Evolutionary conservation across 2,113 vertebrate genomes (phyloP), one percentile per base, ranked within the genome.

Genomic region (Carassius auratus): DNA sequence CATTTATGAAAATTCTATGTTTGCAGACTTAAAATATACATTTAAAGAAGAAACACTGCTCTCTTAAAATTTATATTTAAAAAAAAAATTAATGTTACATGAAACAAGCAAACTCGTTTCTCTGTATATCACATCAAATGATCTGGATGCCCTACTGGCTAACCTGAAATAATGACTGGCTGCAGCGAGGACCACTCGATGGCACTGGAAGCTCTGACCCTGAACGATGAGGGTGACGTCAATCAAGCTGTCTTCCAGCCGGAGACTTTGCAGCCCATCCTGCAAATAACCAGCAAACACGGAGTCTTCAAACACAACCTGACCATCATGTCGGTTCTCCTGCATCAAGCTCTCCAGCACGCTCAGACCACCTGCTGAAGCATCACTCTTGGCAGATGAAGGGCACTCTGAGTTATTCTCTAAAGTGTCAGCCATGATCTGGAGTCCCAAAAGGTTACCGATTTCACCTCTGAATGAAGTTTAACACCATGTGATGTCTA

Each of bases 81-180:
- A 10, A 45, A 45, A 45, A 45, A 45, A 2, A 45, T 30, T 1
- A 45, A 45, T 45, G 45, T 10, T 48, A 48, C 45, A 48, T 61
- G 57, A 30, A 36, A 36, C 30, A 33, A 68, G 14, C 26, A 74
- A 36, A 19, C 66, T 42, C 7, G 8, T 42, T 42, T 42, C 42
- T 42, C 38, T 38, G 38, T 38, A 7, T 38, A 38, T 42, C 26
- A 26, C 26, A 26, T 26, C 42, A 45, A 8, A 42, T 42, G 42
- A 76, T 1, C 23, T 8, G 1, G 33, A 52, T 59, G 62, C 57
- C 71, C n/a, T 2, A 9, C 38, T 3, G 10, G 9, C 86, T 88
- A 80, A 99, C 98, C 97, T 98, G 95, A 99, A 99, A 89, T 99
- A 99, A 88, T 97, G 96, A 92, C 98, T 99, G 87, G 97, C 97